phyloP scores from a whole-genome alignment of 2,113 vertebrate species.

The Meleagris gallopavo region DNA sequence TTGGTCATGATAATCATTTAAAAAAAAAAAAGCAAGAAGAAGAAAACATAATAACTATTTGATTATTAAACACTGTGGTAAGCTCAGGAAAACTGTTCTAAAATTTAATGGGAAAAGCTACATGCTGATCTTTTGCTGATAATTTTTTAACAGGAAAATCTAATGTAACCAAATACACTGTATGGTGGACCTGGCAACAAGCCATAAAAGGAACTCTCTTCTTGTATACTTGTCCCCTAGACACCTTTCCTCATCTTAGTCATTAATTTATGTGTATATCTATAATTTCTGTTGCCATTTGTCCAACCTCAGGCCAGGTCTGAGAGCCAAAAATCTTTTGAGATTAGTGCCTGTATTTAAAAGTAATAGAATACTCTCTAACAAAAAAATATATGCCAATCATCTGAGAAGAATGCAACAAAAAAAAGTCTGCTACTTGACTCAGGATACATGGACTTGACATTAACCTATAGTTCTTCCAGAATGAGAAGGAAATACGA shows the following conservation, averaged over 20 bases:
- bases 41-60: not conserved
- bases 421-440: not conserved
- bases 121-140: not conserved
- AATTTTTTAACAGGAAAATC: not conserved
- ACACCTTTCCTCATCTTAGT: not conserved
- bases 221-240: not conserved
- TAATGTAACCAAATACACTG: not conserved
- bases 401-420: not conserved
- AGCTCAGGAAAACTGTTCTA: not conserved
- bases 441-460: not conserved
- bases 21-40: not conserved
- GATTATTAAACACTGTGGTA: not conserved
- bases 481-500: not conserved
- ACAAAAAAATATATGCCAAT: not conserved
- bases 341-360: not conserved
- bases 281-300: not conserved
- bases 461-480: not conserved
- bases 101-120: not conserved
- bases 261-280: not conserved
- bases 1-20: rapidly evolving
- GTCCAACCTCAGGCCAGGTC: rapidly evolving
- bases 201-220: not conserved
- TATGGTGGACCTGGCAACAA: not conserved
- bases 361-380: not conserved
- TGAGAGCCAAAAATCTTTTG: not conserved